Evolutionary conservation across 2,113 vertebrate species (phyloP).

Genomic region (Malurus melanocephalus): DNA sequence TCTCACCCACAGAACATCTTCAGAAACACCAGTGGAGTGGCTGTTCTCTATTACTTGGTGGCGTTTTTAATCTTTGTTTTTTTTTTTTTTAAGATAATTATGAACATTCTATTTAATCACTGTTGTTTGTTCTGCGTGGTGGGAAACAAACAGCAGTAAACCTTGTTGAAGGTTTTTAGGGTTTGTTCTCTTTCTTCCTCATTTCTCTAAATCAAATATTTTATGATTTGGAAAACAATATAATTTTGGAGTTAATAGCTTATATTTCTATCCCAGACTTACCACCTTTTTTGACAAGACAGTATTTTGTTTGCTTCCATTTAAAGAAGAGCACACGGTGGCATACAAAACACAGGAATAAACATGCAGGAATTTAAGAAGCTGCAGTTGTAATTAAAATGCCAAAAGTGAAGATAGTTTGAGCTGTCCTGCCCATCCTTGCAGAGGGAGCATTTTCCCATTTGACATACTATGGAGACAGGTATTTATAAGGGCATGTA

Average conservation of each 20-base stretch:
- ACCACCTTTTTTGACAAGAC: not conserved
- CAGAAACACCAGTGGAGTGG: not conserved
- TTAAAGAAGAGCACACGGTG: not conserved
- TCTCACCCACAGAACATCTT: not conserved
- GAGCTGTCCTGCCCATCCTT: not conserved
- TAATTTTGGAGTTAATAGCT: not conserved
- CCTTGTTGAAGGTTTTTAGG: not conserved
- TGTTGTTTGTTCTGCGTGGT: not conserved
- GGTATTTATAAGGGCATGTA: not conserved
- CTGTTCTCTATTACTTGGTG: not conserved
- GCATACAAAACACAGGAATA: not conserved
- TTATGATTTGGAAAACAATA: not conserved
- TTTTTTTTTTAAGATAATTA: not conserved
- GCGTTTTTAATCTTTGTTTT: not conserved
- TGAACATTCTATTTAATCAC: not conserved
- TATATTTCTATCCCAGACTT: not conserved
- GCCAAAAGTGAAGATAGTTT: not conserved
- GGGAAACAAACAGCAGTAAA: not conserved
- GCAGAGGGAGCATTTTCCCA: not conserved
- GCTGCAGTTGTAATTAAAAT: not conserved
- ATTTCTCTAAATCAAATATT: not conserved
- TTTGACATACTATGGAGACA: not conserved
- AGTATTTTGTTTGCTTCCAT: not conserved
- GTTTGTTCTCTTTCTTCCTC: not conserved
- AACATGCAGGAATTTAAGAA: not conserved